Conservation (phyloP, 2,797 vertebrate genomes). For the Myiotriccus ornatus region DNA sequence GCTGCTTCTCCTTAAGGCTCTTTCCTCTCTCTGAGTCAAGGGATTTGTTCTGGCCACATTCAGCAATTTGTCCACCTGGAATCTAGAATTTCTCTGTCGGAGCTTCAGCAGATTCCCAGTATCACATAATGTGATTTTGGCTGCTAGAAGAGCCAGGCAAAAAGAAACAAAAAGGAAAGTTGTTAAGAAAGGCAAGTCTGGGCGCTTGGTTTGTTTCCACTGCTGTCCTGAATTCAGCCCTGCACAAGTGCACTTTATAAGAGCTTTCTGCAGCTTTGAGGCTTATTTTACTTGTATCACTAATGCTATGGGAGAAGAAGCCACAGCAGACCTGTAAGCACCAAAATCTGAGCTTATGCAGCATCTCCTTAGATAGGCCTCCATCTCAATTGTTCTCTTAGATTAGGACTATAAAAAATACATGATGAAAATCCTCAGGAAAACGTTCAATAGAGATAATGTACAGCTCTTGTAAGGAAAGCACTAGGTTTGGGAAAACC, state of each 20-base stretch:
- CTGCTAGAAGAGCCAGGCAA: not conserved
- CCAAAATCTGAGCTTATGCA: not conserved
- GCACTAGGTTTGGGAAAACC: not conserved
- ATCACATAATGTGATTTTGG: not conserved
- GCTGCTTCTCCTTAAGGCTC: not conserved
- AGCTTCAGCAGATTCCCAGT: not conserved
- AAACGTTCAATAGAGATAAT: fast-evolving
- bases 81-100: not conserved
- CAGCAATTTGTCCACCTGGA: not conserved
- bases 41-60: not conserved
- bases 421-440: not conserved
- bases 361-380: not conserved
- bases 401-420: not conserved
- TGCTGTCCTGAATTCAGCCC: not conserved
- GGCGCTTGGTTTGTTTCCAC: not conserved
- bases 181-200: not conserved
- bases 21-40: not conserved
- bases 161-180: not conserved
- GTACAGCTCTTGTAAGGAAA: not conserved
- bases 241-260: not conserved
- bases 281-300: not conserved
- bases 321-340: not conserved
- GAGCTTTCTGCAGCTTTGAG: not conserved
- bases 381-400: not conserved
- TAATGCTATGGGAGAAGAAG: not conserved